Percentiles rank a stretch among this genome's conserved stretches.
Evolutionary conservation across 2,797 vertebrate genomes (phyloP).

Genomic region (Pantherophis vulpinus): DNA sequence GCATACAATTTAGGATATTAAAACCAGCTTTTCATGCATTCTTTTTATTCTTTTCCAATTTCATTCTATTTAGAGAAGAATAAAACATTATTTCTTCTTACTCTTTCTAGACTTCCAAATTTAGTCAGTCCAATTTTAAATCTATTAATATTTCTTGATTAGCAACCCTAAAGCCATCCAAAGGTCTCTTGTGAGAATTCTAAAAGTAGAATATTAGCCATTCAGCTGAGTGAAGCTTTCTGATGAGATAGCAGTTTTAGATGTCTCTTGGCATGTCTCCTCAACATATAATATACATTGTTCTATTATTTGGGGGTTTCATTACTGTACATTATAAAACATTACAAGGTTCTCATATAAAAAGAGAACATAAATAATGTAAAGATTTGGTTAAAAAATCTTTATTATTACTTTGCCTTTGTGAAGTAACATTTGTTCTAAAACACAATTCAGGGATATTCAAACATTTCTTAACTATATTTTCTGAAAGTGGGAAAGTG

Average conservation of each 20-base stretch:
- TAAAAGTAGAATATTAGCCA: neutral
- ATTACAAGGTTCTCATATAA: neutral
- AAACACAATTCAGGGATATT: neutral
- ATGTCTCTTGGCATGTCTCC: neutral
- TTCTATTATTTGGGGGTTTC: neutral
- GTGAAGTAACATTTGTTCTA: neutral
- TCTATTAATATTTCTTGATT: neutral
- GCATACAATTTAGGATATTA: neutral
- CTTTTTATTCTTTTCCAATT: neutral
- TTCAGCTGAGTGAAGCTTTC: neutral
- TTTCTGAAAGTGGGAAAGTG: constrained; percentile 1
- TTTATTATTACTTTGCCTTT: neutral
- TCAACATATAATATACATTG: neutral
- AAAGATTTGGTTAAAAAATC: neutral
- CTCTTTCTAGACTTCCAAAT: neutral
- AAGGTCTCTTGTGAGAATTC: neutral
- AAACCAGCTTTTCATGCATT: neutral
- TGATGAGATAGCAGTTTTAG: neutral
- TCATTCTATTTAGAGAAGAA: neutral
- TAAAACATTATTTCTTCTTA: neutral
- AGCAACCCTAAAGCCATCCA: neutral
- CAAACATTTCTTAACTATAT: constrained; percentile 18
- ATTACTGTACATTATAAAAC: neutral
- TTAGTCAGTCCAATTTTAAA: neutral
- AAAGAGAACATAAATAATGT: neutral